A percentile compares a stretch with the other conserved stretches of the same genome.
These are phyloP conservation scores for Chiloscyllium punctatum DNA, from an alignment of 2,797 vertebrate species.

Conservation along the genomic window DNA sequence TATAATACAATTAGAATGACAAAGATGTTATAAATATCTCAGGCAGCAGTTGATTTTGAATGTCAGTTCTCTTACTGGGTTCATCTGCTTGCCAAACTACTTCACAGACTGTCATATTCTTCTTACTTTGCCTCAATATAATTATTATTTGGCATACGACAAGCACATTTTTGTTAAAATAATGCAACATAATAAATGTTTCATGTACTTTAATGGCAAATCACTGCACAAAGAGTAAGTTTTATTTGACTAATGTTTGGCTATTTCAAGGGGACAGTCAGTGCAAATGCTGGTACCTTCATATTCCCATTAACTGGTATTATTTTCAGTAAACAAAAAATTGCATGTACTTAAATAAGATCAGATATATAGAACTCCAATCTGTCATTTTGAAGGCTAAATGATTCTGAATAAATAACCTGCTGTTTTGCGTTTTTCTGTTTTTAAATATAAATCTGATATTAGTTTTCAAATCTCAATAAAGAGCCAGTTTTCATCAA, in stretches of 20 bases:
- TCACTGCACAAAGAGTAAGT: neutral
- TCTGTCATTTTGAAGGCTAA: neutral
- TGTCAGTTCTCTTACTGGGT: neutral
- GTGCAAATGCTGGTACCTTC: neutral
- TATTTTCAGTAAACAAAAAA: neutral
- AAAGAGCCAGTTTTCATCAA: conserved; percentile 40
- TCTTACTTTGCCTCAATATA: neutral
- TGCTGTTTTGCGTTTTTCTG: conserved; percentile 46
- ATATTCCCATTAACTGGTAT: neutral
- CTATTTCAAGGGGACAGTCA: neutral
- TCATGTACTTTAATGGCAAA: neutral
- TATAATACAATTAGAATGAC: neutral
- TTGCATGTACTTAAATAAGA: neutral
- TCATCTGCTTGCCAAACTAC: neutral
- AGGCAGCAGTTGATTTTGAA: neutral
- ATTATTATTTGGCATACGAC: neutral
- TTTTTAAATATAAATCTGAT: conserved; percentile 49
- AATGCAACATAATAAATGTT: neutral
- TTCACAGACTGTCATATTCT: neutral
- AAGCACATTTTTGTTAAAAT: neutral
- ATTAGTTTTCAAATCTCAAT: conserved; percentile 46
- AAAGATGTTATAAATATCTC: neutral
- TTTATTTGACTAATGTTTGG: neutral
- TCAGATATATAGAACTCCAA: neutral
- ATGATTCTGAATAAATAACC: neutral